These are phyloP conservation scores for Thalpophila matura DNA, from an alignment of 2,888 invertebrate genomes.

Conservation along the genomic window DNA sequence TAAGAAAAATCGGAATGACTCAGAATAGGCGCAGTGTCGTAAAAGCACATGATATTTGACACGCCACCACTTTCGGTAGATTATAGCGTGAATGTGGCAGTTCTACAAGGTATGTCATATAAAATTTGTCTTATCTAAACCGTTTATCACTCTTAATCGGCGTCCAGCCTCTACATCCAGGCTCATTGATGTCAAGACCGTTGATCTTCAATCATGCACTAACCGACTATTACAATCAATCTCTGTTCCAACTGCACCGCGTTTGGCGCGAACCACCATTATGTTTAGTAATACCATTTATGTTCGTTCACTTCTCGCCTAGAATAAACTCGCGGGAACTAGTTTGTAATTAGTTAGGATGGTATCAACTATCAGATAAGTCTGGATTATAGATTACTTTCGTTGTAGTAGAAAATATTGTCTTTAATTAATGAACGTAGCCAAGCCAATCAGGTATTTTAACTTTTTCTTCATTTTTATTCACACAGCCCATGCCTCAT, in stretches of 20 bases:
- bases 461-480: slow-evolving; percentile 33
- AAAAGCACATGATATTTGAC: slow-evolving; percentile 36
- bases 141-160: slow-evolving; percentile 48
- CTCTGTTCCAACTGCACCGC: slow-evolving; percentile 63
- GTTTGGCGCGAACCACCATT: slow-evolving; percentile 67
- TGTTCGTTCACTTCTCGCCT: slow-evolving; percentile 34
- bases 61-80: slow-evolving; percentile 26
- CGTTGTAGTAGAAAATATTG: slow-evolving; percentile 47
- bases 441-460: slow-evolving; percentile 15
- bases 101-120: slow-evolving; percentile 4
- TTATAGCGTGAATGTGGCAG: slow-evolving; percentile 17
- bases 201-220: slow-evolving; percentile 54
- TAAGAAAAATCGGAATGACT: slow-evolving; percentile 2
- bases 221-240: slow-evolving; percentile 69
- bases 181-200: slow-evolving; percentile 64
- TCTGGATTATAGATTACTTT: slow-evolving; percentile 42
- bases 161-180: slow-evolving; percentile 38
- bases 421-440: slow-evolving; percentile 38
- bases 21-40: slow-evolving; percentile 1
- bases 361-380: slow-evolving; percentile 40
- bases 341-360: slow-evolving; percentile 50
- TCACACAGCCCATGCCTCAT: no score
- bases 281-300: slow-evolving; percentile 52
- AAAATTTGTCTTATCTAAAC: slow-evolving; percentile 50
- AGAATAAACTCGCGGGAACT: slow-evolving; percentile 28